These are phyloP conservation scores for Camelus bactrianus DNA, from an alignment of 2,113 vertebrate species.

Conservation along the genomic window DNA sequence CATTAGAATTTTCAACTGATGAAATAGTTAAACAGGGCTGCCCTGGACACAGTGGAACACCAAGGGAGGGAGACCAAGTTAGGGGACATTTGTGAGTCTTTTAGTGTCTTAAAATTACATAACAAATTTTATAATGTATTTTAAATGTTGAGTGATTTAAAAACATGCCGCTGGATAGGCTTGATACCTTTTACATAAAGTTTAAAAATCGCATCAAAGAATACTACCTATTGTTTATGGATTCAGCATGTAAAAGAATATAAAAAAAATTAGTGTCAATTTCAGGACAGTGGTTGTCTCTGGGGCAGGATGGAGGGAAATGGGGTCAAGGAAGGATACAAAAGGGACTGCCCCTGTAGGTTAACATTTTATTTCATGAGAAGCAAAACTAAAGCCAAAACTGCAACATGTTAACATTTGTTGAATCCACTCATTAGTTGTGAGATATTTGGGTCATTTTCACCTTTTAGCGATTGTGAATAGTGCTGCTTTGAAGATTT, in stretches of 20 bases:
- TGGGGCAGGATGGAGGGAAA: background rate
- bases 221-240: background rate
- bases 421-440: background rate
- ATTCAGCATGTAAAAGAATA: background rate
- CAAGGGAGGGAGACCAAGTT: background rate
- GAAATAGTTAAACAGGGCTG: background rate
- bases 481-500: background rate
- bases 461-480: background rate
- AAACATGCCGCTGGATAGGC: background rate
- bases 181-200: background rate
- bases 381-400: background rate
- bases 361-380: background rate
- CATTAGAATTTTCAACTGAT: conserved; percentile 12
- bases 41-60: background rate
- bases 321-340: background rate
- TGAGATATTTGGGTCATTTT: background rate
- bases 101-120: background rate
- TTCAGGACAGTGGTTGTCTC: background rate
- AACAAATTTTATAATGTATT: background rate
- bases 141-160: background rate
- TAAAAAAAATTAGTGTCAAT: background rate
- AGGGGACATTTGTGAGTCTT: background rate
- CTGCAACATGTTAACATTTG: background rate
- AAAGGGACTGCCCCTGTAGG: background rate
- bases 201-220: background rate